A percentile compares a stretch with the other conserved stretches of the same genome.
Evolutionary conservation across 2,888 invertebrate species (phyloP).

Genomic region (Chrysolina haemoptera): DNA sequence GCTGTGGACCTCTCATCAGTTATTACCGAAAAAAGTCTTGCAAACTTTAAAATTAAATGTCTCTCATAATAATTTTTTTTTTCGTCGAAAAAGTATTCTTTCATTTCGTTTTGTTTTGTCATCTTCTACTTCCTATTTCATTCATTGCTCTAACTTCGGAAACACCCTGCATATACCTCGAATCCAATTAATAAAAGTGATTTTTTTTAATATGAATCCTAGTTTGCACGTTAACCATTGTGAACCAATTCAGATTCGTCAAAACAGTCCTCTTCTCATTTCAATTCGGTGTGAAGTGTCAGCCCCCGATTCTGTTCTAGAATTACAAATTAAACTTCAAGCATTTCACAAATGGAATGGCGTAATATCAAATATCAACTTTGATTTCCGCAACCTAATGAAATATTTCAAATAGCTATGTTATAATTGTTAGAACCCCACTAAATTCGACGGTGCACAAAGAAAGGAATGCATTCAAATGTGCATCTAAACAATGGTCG

Average conservation of each 20-base stretch:
- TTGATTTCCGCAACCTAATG: constrained; percentile 17
- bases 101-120: too few species aligned
- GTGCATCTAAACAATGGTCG: constrained; percentile 42
- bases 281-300: constrained; percentile 7
- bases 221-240: too few species aligned
- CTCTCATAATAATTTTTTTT: too few species aligned
- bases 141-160: too few species aligned
- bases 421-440: constrained; percentile 8
- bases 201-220: too few species aligned
- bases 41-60: too few species aligned
- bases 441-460: constrained; percentile 22
- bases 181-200: too few species aligned
- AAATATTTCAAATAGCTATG: constrained; percentile 11
- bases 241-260: background rate
- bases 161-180: too few species aligned
- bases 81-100: too few species aligned
- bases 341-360: constrained; percentile 7
- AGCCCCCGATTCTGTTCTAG: background rate
- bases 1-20: too few species aligned
- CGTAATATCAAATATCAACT: constrained; percentile 18
- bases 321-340: constrained; percentile 8
- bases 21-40: too few species aligned
- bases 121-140: too few species aligned
- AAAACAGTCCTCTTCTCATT: background rate
- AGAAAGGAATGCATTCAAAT: constrained; percentile 38